Base-by-base conservation (phyloP, 2,888 invertebrate genomes). In the Chrysolina americana region DNA sequence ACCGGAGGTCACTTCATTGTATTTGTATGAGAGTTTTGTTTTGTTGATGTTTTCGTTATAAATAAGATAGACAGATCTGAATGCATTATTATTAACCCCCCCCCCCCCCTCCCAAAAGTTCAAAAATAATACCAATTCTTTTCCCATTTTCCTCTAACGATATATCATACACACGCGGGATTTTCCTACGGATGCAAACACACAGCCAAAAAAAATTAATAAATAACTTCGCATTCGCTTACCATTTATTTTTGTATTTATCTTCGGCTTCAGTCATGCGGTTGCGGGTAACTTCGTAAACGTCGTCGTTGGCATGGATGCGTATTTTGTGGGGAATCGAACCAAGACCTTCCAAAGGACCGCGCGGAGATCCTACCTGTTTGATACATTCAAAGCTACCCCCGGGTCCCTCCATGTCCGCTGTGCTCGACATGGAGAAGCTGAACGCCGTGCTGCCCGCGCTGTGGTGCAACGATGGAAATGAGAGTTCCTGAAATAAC, bases 341-440 rank as follows among this genome's bases (percentile, higher is more conserved):
- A 82, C 98, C 98, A 89, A 97, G 92, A 83, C 94, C 93, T 89
- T 95, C 94, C 88, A 96, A 90, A 79, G 92, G 92, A 74, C 86
- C 86, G 71, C 87, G 80, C 65, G 86, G 86, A 19, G 86, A 86
- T 86, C 91, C 83, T 89, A 90, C 84, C 90, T 91, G 88, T 87
- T 95, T 94, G 86, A 98, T 93, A 89, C 97, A 98, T 89, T 98
- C 97, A 89, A 97, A 96, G 88, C 96, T 96, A 87, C 97, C 97
- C 89, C 96, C 95, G 75, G 92, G 92, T 82, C 92, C 92, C 89
- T 95, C 95, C 89, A 94, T 93, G 88, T 95, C 95, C 85, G 93
- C 91, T 89, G 94, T 93, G 85, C 91, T 92, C 85, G 94, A 93
- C 88, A 96, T 91, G 89, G 93, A 93, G 87, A 94, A 95, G 90